Evolutionary conservation across 2,113 vertebrate genomes (phyloP).

Genomic region (Mesitornis unicolor): DNA sequence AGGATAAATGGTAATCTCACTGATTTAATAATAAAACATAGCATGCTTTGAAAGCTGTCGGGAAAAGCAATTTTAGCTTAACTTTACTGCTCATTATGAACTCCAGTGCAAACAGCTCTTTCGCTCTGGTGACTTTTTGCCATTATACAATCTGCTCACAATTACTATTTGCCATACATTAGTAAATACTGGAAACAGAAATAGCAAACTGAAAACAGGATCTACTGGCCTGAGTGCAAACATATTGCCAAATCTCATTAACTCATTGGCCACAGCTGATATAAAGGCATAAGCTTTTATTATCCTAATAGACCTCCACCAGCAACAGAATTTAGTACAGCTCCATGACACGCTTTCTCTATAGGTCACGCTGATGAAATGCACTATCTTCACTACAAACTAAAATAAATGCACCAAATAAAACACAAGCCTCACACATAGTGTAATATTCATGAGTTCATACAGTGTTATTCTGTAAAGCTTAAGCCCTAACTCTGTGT

Average conservation of each 20-base stretch:
- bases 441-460: background rate
- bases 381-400: background rate
- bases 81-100: background rate
- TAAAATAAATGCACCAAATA: background rate
- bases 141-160: background rate
- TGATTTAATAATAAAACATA: background rate
- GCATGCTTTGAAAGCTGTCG: background rate
- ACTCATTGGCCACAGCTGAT: background rate
- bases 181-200: background rate
- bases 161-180: background rate
- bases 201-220: background rate
- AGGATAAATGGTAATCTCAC: background rate
- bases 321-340: background rate
- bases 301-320: background rate
- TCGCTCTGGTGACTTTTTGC: background rate
- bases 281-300: background rate
- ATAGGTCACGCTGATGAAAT: background rate
- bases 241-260: background rate
- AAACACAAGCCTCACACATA: background rate
- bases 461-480: background rate
- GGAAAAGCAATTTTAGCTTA: background rate
- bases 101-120: background rate
- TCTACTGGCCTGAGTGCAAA: background rate
- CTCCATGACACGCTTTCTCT: background rate
- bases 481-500: background rate